Evolutionary conservation across 2,888 invertebrate genomes (phyloP).

Genomic region (Pelosia muscerda): DNA sequence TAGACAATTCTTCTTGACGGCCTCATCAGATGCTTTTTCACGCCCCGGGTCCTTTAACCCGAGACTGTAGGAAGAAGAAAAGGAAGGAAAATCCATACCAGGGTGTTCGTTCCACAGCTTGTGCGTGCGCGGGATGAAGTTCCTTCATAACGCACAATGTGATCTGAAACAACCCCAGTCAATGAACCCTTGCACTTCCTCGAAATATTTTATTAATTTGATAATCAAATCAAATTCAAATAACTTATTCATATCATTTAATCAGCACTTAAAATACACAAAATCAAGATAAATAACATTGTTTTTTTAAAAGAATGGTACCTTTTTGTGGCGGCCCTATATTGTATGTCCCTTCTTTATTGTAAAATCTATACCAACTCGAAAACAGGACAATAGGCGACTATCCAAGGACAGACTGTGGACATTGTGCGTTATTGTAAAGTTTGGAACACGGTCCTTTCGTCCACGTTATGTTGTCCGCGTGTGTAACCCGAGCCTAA

Average conservation of each 20-base stretch:
- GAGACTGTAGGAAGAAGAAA: too few relatives aligned
- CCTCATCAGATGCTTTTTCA: too few relatives aligned
- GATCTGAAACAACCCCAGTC: not conserved
- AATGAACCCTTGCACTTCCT: not conserved
- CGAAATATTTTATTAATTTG: not conserved
- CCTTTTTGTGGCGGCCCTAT: not conserved
- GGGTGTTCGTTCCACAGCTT: too few relatives aligned
- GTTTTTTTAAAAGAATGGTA: not conserved
- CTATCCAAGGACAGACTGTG: slow-evolving; percentile 13
- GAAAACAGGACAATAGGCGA: slow-evolving; percentile 20
- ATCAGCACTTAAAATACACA: not conserved
- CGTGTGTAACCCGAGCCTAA: slow-evolving; percentile 17
- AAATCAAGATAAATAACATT: not conserved
- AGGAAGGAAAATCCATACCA: too few relatives aligned
- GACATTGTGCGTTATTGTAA: slow-evolving; percentile 19
- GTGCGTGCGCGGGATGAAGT: too few relatives aligned
- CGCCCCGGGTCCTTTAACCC: too few relatives aligned
- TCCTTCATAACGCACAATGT: too few relatives aligned
- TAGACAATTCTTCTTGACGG: too few relatives aligned
- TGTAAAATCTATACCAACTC: slow-evolving; percentile 15
- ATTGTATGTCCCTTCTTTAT: slow-evolving; percentile 2
- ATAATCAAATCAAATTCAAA: not conserved
- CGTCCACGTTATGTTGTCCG: slow-evolving; percentile 10
- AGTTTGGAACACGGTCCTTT: slow-evolving; percentile 23
- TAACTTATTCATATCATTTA: not conserved